These are phyloP conservation scores for Chouioia cunea DNA, from an alignment of 2,888 invertebrate genomes.

Conservation along the genomic window DNA sequence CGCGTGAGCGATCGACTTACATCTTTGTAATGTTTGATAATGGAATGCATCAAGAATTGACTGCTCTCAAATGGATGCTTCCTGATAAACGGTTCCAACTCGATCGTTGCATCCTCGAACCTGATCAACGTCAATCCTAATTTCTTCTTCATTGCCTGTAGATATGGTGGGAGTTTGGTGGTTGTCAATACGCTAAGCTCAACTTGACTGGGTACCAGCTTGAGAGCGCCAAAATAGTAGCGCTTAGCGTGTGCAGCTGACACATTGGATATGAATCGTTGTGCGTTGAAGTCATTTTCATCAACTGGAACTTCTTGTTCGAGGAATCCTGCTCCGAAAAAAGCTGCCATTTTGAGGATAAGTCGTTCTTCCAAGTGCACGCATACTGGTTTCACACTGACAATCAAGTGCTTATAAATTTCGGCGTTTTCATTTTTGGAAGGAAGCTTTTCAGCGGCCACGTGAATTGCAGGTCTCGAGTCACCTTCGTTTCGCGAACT, in stretches of 20 bases:
- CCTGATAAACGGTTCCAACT: constrained; percentile 88
- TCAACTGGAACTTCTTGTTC: constrained; percentile 75
- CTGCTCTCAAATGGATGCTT: constrained; percentile 93
- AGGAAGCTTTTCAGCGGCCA: constrained; percentile 83
- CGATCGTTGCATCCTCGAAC: constrained; percentile 96
- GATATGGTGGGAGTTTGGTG: constrained; percentile 81
- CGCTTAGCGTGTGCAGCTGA: constrained; percentile 85
- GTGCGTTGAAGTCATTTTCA: constrained; percentile 85
- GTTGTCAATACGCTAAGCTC: constrained; percentile 91
- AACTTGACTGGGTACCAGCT: constrained; percentile 83
- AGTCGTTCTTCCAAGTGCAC: constrained; percentile 90
- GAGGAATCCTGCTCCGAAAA: constrained; percentile 72
- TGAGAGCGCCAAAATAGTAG: constrained; percentile 88
- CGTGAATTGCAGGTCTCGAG: constrained; percentile 81
- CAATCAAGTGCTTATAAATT: constrained; percentile 87
- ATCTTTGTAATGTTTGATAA: constrained; percentile 88
- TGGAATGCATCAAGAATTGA: constrained; percentile 83
- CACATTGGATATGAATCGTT: constrained; percentile 83
- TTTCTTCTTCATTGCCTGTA: constrained; percentile 85
- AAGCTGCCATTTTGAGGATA: constrained; percentile 79
- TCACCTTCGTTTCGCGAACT: constrained; percentile 69
- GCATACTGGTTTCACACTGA: constrained; percentile 86
- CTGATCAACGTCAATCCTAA: constrained; percentile 90
- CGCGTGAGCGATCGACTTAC: constrained; percentile 66
- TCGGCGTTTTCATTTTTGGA: constrained; percentile 80